A percentile compares a stretch with the other conserved stretches of the same genome.
phyloP scores from a whole-genome alignment of 2,797 vertebrate genomes.

The Rhodeus uyekii region DNA sequence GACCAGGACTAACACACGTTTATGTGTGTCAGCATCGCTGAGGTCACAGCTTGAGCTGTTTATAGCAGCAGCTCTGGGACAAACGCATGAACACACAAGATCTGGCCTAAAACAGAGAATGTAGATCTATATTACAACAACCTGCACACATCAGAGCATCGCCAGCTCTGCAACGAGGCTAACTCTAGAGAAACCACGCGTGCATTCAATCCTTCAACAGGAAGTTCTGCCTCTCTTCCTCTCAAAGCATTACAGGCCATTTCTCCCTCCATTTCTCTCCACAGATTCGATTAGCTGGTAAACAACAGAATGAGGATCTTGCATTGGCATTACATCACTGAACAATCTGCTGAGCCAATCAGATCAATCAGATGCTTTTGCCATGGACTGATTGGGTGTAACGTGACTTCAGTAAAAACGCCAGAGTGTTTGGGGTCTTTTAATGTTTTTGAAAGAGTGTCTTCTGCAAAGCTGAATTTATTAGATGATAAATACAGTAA shows the following conservation, averaged over 20 bases:
- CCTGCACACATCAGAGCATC: no score
- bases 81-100: no score
- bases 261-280: conserved; percentile 40
- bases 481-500: not conserved
- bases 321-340: not conserved
- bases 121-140: no score
- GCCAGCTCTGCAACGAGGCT: no score
- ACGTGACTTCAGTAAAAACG: not conserved
- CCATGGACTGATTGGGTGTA: not conserved
- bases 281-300: conserved; percentile 47
- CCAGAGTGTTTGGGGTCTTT: not conserved
- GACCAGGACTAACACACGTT: not conserved
- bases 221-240: conserved; percentile 18
- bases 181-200: no score
- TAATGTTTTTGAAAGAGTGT: not conserved
- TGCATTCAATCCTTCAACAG: no score
- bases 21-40: conserved; percentile 3
- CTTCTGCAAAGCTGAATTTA: not conserved
- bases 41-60: no score
- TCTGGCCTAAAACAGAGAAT: no score
- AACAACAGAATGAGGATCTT: conserved; percentile 44
- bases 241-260: conserved; percentile 43
- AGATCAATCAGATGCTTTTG: not conserved
- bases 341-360: conserved; percentile 5
- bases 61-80: no score